Conservation (phyloP, 2,888 invertebrate species). For the Imbricaverruca yamaguchii region DNA sequence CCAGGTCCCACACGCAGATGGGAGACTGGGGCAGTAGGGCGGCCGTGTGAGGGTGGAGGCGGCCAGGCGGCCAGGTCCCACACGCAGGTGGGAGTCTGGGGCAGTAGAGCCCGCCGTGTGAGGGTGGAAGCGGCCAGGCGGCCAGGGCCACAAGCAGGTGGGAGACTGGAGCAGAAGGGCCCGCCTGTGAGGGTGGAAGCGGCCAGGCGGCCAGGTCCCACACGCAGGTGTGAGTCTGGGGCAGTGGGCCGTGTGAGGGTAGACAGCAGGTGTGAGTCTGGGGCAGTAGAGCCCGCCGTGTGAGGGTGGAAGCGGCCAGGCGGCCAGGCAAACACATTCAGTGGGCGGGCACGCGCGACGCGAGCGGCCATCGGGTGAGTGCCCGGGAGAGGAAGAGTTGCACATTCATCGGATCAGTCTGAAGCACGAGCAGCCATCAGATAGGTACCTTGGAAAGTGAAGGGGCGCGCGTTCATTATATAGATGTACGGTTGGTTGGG, state of each 20-base stretch:
- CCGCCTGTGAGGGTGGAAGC: slow-evolving; percentile 17
- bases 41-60: slow-evolving; percentile 15
- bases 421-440: too few species aligned
- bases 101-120: not conserved
- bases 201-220: slow-evolving; percentile 75
- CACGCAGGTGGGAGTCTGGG: slow-evolving; percentile 75
- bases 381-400: too few species aligned
- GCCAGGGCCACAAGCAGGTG: too few species aligned
- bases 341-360: too few species aligned
- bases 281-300: too few species aligned
- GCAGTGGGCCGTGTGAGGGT: not conserved
- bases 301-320: slow-evolving; percentile 50
- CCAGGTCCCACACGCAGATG: too few species aligned
- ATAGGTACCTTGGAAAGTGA: too few species aligned
- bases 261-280: not conserved
- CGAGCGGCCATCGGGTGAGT: too few species aligned
- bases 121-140: too few species aligned
- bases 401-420: too few species aligned
- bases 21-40: not conserved
- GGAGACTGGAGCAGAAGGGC: not conserved
- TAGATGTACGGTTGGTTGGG: too few species aligned
- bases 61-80: slow-evolving; percentile 75
- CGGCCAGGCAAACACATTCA: slow-evolving; percentile 51
- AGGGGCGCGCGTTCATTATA: too few species aligned
- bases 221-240: slow-evolving; percentile 75